Percentiles rank a stretch among this genome's conserved stretches.
Evolutionary conservation across 2,113 vertebrate genomes (phyloP).

Genomic region (Grantiella picta): DNA sequence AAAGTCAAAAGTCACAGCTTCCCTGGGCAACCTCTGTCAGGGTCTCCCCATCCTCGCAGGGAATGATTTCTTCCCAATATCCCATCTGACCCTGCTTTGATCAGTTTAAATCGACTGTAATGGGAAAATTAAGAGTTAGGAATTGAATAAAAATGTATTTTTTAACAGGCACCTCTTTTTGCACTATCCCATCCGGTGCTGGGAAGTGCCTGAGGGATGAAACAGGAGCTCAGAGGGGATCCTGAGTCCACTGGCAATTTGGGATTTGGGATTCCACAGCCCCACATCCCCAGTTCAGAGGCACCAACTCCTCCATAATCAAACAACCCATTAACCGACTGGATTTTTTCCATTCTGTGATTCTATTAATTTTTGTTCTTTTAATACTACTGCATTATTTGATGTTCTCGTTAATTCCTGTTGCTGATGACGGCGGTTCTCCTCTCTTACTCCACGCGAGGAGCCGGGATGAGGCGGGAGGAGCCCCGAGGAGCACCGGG

Average conservation of each 20-base stretch:
- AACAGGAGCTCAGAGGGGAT: neutral
- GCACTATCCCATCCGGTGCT: rapidly evolving
- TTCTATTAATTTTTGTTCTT: neutral
- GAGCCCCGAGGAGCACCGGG: neutral
- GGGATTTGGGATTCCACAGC: neutral
- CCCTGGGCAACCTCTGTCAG: neutral
- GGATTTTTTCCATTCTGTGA: rapidly evolving
- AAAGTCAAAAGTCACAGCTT: neutral
- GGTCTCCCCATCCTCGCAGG: neutral
- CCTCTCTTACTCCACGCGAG: rapidly evolving
- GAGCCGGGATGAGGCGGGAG: neutral
- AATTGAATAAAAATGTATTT: rapidly evolving
- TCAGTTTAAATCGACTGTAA: neutral
- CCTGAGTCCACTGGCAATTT: neutral
- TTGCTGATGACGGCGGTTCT: rapidly evolving
- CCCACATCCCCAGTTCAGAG: neutral
- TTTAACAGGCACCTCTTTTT: neutral
- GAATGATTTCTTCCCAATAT: neutral
- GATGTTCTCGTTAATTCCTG: rapidly evolving
- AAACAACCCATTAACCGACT: neutral
- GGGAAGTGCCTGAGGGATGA: rapidly evolving
- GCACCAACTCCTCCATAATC: rapidly evolving
- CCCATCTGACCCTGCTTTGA: neutral
- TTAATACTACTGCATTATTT: rapidly evolving
- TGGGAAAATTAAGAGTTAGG: rapidly evolving